A percentile compares a stretch with the other conserved stretches of the same genome.
phyloP scores from a whole-genome alignment of 2,113 vertebrate species.

The Phocoena phocoena region DNA sequence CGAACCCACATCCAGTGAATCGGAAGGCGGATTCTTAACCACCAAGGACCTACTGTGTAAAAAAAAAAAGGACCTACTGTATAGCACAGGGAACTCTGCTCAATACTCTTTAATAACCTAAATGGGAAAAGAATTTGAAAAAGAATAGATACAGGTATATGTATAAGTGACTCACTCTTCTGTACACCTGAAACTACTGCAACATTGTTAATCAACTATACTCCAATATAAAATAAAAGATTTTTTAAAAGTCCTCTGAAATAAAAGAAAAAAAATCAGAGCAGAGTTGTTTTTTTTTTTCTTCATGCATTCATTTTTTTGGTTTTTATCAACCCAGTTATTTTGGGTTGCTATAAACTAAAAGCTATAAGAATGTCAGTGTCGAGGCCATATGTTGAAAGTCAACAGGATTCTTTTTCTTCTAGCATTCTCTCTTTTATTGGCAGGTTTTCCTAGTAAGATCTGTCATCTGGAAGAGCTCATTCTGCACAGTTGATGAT shows the following conservation, averaged over 20 bases:
- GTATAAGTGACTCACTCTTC: not conserved
- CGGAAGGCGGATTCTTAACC: too few relatives aligned
- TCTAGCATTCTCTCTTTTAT: constrained; percentile 75
- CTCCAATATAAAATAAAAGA: not conserved
- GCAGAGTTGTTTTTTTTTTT: not conserved
- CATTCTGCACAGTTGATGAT: constrained; percentile 81
- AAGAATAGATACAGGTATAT: not conserved
- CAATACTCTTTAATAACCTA: not conserved
- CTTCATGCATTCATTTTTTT: constrained; percentile 23
- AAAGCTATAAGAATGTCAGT: constrained; percentile 69
- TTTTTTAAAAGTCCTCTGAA: not conserved
- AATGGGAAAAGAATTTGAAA: not conserved
- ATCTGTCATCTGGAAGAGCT: constrained; percentile 83
- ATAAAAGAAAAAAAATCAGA: constrained; percentile 46
- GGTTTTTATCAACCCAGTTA: constrained; percentile 64
- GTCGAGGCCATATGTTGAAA: constrained; percentile 77
- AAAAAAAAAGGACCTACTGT: not conserved
- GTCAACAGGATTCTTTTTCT: constrained; percentile 74
- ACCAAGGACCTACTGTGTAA: not conserved
- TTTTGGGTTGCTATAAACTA: constrained; percentile 68
- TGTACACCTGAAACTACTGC: not conserved
- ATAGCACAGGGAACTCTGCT: not conserved
- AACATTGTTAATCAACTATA: not conserved
- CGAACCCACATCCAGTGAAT: too few relatives aligned
- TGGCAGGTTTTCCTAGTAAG: constrained; percentile 80